A percentile compares a stretch with the other conserved stretches of the same genome.
phyloP scores from a whole-genome alignment of 2,797 vertebrate species.

The Hoplostethus mediterraneus region DNA sequence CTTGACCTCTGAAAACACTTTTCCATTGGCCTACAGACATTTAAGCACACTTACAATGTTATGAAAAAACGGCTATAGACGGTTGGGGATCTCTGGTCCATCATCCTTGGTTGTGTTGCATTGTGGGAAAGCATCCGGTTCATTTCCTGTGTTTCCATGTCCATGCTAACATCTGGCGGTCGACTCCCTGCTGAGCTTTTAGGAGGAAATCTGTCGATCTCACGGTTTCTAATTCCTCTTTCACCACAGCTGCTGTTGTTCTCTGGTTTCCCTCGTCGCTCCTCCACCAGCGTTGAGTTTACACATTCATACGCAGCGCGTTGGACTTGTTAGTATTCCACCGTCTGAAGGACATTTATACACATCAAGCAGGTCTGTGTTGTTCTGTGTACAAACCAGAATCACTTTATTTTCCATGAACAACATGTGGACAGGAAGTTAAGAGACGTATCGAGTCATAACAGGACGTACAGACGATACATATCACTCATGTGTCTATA shows the following conservation, averaged over 20 bases:
- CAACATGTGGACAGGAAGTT: not conserved
- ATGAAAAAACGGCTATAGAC: no score
- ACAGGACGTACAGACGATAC: no score
- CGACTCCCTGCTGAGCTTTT: not conserved
- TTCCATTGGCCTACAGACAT: no score
- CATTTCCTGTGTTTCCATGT: conserved; percentile 42
- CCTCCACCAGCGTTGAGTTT: not conserved
- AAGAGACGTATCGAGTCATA: not conserved
- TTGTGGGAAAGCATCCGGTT: conserved; percentile 46
- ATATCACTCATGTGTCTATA: no score
- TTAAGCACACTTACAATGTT: no score
- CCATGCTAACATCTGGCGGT: conserved; percentile 32
- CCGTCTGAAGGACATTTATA: not conserved
- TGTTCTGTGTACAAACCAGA: not conserved
- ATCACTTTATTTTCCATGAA: not conserved
- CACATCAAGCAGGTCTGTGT: no score
- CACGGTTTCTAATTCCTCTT: conserved; percentile 9
- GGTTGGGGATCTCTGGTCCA: not conserved
- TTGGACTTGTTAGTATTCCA: not conserved
- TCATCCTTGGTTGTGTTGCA: conserved; percentile 39
- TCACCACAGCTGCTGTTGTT: not conserved
- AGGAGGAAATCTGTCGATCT: conserved; percentile 36
- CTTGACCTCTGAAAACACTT: no score
- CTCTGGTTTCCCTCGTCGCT: not conserved
- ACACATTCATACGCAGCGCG: conserved; percentile 3